These are phyloP conservation scores for Botia almorhae DNA, from an alignment of 2,797 vertebrate genomes.

Conservation along the genomic window DNA sequence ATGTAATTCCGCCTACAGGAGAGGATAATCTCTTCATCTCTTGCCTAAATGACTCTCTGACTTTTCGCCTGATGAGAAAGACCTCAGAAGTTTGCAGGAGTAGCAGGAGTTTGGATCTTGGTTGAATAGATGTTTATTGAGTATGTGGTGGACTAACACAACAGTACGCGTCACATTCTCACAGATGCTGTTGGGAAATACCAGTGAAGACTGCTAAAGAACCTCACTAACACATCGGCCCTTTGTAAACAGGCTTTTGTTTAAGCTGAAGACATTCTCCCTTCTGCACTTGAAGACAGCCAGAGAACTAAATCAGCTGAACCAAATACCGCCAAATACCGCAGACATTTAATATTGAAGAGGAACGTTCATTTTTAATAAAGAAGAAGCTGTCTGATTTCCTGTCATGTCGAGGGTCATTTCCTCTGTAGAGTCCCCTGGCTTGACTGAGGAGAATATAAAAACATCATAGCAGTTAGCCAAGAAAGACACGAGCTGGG, in stretches of 20 bases:
- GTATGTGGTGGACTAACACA: neutral
- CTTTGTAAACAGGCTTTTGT: conserved; percentile 37
- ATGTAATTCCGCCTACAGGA: no score
- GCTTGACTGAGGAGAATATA: neutral
- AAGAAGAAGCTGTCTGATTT: conserved; percentile 1
- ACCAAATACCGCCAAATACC: conserved; percentile 3
- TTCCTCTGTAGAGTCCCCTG: neutral
- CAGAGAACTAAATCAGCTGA: conserved; percentile 11
- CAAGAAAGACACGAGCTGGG: conserved; percentile 1
- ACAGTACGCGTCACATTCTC: neutral
- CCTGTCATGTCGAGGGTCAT: conserved; percentile 2
- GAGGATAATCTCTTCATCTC: no score
- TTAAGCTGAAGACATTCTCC: conserved; percentile 21
- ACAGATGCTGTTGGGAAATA: neutral
- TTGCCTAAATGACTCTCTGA: no score
- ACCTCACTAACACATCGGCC: neutral
- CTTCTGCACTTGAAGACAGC: neutral
- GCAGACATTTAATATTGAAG: conserved; percentile 1
- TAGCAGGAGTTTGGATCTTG: neutral
- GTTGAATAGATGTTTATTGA: neutral
- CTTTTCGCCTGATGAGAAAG: no score
- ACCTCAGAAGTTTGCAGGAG: no score
- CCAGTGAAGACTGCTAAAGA: neutral
- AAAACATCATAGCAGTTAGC: conserved; percentile 23
- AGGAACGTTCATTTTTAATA: neutral